A percentile compares a stretch with the other conserved stretches of the same genome.
Evolutionary conservation across 2,888 invertebrate genomes (phyloP).

Genomic region (Stomorhina lunata): DNA sequence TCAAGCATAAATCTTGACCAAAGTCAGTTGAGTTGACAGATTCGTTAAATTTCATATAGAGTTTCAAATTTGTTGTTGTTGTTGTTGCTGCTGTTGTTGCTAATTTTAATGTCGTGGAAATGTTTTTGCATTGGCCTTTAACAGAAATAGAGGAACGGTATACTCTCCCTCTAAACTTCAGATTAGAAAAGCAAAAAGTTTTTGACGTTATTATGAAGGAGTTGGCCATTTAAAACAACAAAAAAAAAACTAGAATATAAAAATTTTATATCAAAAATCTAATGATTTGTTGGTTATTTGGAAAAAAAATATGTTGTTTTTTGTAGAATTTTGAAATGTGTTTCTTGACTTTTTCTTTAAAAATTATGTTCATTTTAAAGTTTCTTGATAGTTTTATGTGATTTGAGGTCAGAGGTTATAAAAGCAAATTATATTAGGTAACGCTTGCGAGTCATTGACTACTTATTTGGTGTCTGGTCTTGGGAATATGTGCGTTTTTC

Average conservation of each 20-base stretch:
- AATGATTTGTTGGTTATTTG: constrained; percentile 59
- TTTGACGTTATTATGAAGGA: constrained; percentile 30
- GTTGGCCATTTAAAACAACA: constrained; percentile 7
- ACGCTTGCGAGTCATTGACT: background rate
- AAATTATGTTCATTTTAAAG: constrained; percentile 53
- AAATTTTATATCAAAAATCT: constrained; percentile 2
- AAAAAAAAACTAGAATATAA: background rate
- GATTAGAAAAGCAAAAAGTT: background rate
- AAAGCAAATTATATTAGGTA: constrained; percentile 46
- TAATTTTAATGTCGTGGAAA: too few species aligned
- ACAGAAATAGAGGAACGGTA: background rate
- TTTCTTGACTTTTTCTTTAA: background rate
- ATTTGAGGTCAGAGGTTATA: constrained; percentile 60
- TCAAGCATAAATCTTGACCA: constrained; percentile 61
- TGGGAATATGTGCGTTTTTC: constrained; percentile 2
- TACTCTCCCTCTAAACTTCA: background rate
- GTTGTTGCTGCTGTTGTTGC: background rate
- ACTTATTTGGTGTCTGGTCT: background rate
- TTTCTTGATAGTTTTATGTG: constrained; percentile 62
- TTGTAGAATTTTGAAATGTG: constrained; percentile 41
- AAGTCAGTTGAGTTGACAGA: constrained; percentile 65
- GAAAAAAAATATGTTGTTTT: constrained; percentile 60
- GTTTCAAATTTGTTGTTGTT: constrained; percentile 40
- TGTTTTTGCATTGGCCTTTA: background rate
- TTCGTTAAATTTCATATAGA: constrained; percentile 61